Percentiles rank a stretch among this genome's conserved stretches.
phyloP scores from a whole-genome alignment of 2,888 invertebrate species.

The Escarpia spicata region DNA sequence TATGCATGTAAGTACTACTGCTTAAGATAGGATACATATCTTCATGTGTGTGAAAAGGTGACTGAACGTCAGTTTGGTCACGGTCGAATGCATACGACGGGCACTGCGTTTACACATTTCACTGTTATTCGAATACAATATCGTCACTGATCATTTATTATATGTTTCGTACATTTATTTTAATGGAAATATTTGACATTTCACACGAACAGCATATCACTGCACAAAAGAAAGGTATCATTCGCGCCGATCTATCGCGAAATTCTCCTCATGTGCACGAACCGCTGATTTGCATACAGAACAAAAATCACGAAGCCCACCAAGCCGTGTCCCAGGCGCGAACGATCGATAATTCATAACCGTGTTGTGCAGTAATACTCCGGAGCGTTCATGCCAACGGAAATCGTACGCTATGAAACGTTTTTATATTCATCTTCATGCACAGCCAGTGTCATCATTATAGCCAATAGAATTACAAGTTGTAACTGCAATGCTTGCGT shows the following conservation, averaged over 20 bases:
- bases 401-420: conserved; percentile 21
- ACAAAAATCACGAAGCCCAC: background rate
- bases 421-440: conserved; percentile 19
- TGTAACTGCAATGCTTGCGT: background rate
- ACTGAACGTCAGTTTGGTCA: background rate
- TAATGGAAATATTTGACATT: background rate
- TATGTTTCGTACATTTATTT: background rate
- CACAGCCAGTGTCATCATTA: background rate
- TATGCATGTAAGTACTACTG: too few species aligned
- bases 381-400: conserved; percentile 19
- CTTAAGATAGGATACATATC: too few species aligned
- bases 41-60: too few species aligned
- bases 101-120: background rate
- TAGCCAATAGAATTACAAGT: background rate
- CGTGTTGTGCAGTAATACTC: background rate
- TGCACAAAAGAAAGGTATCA: background rate
- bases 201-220: background rate
- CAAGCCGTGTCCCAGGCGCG: background rate
- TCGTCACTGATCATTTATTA: background rate
- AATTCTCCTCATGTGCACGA: conserved; percentile 18
- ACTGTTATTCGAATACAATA: background rate
- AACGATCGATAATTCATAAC: conserved; percentile 10
- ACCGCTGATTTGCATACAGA: conserved; percentile 23
- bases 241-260: background rate
- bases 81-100: background rate